These are phyloP conservation scores for Polyommatus iphigenia DNA, from an alignment of 2,888 invertebrate species.

Conservation along the genomic window DNA sequence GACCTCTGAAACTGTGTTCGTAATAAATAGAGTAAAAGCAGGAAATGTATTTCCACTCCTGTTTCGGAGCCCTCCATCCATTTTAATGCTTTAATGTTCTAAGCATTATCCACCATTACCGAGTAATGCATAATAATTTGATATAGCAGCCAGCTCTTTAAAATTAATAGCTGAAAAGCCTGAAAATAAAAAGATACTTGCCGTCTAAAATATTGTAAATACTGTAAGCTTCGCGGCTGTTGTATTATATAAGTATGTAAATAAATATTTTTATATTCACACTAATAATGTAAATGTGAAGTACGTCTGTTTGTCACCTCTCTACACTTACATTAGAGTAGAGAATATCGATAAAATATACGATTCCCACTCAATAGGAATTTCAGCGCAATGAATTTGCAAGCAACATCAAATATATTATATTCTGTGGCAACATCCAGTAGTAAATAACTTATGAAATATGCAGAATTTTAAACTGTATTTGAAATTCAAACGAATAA, in stretches of 20 bases:
- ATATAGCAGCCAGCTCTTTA: neutral
- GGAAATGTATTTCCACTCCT: neutral
- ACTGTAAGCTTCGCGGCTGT: too few relatives aligned
- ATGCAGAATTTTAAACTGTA: neutral
- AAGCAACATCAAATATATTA: too few relatives aligned
- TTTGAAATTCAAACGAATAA: neutral
- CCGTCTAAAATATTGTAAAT: too few relatives aligned
- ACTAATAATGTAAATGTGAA: too few relatives aligned
- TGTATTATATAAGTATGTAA: too few relatives aligned
- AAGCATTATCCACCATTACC: conserved; percentile 13
- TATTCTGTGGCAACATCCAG: too few relatives aligned
- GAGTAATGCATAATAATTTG: neutral
- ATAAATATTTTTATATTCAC: too few relatives aligned
- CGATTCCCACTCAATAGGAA: neutral
- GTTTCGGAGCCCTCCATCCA: neutral
- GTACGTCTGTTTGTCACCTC: too few relatives aligned
- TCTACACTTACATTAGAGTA: too few relatives aligned
- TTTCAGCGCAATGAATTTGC: neutral
- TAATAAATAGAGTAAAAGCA: neutral
- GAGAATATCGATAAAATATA: too few relatives aligned
- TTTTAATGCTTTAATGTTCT: conserved; percentile 8
- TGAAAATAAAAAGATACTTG: neutral
- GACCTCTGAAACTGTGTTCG: neutral
- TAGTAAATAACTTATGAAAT: neutral
- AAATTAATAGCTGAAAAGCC: neutral